A percentile compares a stretch with the other conserved stretches of the same genome.
Evolutionary conservation across 2,888 invertebrate genomes (phyloP).

Genomic region (Liopterus haemorrhoidalis): DNA sequence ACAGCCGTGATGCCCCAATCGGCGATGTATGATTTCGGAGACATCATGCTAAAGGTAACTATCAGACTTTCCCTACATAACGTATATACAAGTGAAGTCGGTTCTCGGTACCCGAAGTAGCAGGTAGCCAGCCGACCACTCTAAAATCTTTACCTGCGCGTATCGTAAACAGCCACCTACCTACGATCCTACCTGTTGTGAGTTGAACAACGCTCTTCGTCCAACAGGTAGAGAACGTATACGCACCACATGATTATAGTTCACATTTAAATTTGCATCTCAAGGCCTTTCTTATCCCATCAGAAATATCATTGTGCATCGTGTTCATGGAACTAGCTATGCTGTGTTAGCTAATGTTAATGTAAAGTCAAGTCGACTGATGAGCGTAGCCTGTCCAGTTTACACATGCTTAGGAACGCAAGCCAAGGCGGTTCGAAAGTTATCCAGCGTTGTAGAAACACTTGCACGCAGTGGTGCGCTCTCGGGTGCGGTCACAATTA

Average conservation of each 20-base stretch:
- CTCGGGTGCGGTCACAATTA: conserved; percentile 1
- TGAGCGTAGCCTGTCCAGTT: no score
- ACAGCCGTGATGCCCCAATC: conserved; percentile 72
- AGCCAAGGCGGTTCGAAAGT: no score
- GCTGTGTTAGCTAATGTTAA: no score
- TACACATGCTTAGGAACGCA: no score
- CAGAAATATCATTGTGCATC: no score
- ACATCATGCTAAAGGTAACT: conserved; percentile 65
- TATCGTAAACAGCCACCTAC: background rate
- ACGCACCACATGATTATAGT: no score
- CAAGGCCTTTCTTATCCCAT: no score
- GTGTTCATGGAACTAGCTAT: no score
- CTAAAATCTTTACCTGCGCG: background rate
- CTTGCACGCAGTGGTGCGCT: background rate
- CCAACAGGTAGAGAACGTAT: conserved; percentile 15
- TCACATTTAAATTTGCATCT: no score
- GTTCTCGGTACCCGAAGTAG: background rate
- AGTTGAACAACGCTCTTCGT: conserved; percentile 2
- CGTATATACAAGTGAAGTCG: conserved; percentile 6
- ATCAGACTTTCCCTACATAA: conserved; percentile 6
- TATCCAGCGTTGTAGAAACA: background rate
- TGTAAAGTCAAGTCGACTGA: no score
- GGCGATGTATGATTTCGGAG: conserved; percentile 70
- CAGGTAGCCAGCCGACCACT: background rate
- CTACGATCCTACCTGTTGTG: conserved; percentile 9